Base-by-base conservation (phyloP, 2,797 vertebrate genomes). In the Anisognathus igniventris region DNA sequence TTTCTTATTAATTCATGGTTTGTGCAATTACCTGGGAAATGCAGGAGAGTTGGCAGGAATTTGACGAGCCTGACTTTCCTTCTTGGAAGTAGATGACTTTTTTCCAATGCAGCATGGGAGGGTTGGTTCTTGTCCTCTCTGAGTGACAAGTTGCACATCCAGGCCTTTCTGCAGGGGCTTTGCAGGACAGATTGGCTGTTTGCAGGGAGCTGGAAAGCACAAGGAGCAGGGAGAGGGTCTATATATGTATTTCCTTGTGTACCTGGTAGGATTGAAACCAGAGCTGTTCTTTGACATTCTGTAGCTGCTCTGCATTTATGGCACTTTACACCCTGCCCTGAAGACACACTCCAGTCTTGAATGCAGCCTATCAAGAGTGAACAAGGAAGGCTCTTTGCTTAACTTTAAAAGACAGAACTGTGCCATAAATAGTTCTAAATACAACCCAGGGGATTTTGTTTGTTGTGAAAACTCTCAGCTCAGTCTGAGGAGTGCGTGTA, bases 1-100 rank as follows among this genome's bases (percentile, higher is more conserved):
- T 95, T 95, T 92, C 87, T 90, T 73, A 76, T 94, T 93, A 95
- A 86, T 89, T 94, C 78, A 30, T 48, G 66, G 39, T 83, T 93
- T 86, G 47, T 86, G 85, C 89, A 92, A 67, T 96, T 96, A 94
- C 62, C 56, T 86, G 82, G 65, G 87, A 93, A 91, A 70, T 72
- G 75, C 74, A 39, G 50, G 39, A 71, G 62, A 51, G 68, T 22
- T 91, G 82, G 47, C 75, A 94, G 72, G 62, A 83, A 56, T 88
- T 84, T 82, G 73, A 93, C 3, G 7, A 86, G 48, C 47, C 75
- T 83, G 91, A 31, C 62, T 94, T 90, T 17, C 37, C 60, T 71
- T 89, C 35, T 80, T 2, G 0, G 30, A 65, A 53, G 37, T 39
- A 42, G 80, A 42, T 75, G 48, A 70, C 53, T 91, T 88, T 60